Base-by-base conservation (phyloP, 2,888 invertebrate species). In the Fragum sueziense region DNA sequence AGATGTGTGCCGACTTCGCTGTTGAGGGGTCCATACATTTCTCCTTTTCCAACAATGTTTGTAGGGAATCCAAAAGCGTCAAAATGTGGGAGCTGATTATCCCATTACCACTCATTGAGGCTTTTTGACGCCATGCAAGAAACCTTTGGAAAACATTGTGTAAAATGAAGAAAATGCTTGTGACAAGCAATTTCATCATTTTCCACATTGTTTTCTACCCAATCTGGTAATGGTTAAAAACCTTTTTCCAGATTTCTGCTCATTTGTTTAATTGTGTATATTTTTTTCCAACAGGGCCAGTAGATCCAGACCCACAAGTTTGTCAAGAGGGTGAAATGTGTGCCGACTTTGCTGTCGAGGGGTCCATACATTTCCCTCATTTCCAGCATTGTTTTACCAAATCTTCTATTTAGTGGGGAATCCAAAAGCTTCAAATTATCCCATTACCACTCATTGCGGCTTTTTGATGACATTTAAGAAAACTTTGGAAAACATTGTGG, bases 1-100 rank as follows among this genome's bases (percentile, higher is more conserved):
- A 65, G 27, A 65, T 65, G 65, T 65, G 65, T 41, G 41, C 25
- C 9, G 65, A 65, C 27, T 65, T 65, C 41, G 65, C 22, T 25
- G 41, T 25, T 6, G 65, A 65, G 41, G 65, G 65, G 14, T 65
- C 65, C 0, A 25, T 41, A 9, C 41, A 65, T n/a, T n/a, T n/a
- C n/a, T n/a, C n/a, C n/a, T n/a, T n/a, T n/a, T n/a, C n/a, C n/a
- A n/a, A n/a, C n/a, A n/a, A n/a, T n/a, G n/a, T n/a, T n/a, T n/a
- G n/a, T n/a, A n/a, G n/a, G n/a, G n/a, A n/a, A n/a, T n/a, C n/a
- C n/a, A n/a, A n/a, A n/a, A n/a, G n/a, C n/a, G n/a, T n/a, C n/a
- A n/a, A n/a, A n/a, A n/a, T n/a, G n/a, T 41, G 41, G 41, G 41
- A 41, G 17, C 9, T 9, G n/a, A 22, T 52, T 52, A 52, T 14